Base-by-base conservation (phyloP, 2,113 vertebrate species). In the Diadophis punctatus region DNA sequence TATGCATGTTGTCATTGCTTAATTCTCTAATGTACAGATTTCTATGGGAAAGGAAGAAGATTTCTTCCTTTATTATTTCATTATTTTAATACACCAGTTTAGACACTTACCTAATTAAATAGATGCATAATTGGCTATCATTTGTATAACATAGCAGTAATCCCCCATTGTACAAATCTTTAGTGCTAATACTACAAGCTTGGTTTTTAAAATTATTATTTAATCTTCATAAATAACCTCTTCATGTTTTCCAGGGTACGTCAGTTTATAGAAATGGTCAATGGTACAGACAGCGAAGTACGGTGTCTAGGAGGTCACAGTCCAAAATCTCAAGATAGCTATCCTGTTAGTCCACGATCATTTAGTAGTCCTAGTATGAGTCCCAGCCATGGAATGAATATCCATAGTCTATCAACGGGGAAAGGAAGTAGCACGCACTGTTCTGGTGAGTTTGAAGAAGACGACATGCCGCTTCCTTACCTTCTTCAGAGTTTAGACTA, bases 201-300 rank as follows among this genome's bases (percentile, higher is more conserved):
- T 53, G 18, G 43, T 91, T 91, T 94, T 89, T 22, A 55, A 92
- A 91, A 39, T 23, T 58, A 55, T 46, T 23, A 55, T 85, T 25
- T 88, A 30, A 27, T 49, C 89, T 95, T 18, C 86, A 88, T 92
- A 90, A 90, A 92, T 94, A 96, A 97, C 94, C 25, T 93, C 30
- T 22, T 93, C 52, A 58, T 92, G 95, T 97, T 56, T 97, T 93
- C 94, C 96, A 99, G 99, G 98, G 99, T 99, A 94, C 98, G 99
- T 93, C 99, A 99, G 96, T 99, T 99, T 94, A 99, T 99, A 96
- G 99, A 99, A 98, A 99, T 99, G 99, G 99, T 99, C 97, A 99
- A 99, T 8, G 99, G 99, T 94, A 99, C 99, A 4, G 99, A 99
- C 98, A 99, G 99, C 30, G 99, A 99, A 97, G 99, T 99, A 91